Evolutionary conservation across 2,113 vertebrate genomes (phyloP), one percentile per base, ranked within the genome.

Genomic region (Hypomesus transpacificus): DNA sequence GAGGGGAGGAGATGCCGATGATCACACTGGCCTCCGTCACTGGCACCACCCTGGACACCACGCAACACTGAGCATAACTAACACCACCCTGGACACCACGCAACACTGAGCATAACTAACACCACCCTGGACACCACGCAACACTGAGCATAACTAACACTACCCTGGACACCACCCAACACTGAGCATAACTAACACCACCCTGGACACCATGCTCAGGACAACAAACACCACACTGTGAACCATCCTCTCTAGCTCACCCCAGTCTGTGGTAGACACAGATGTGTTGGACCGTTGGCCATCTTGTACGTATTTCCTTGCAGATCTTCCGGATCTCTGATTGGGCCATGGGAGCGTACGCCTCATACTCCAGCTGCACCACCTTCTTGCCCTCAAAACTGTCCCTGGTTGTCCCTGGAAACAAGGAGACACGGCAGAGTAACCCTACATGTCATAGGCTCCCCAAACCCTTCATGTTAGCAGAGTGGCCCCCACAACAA

Each of bases 1-100:
- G 96, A 16, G 95, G 95, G 3, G 96, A 96, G 0, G 97, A 98
- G 70, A 97, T 89, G 1, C 93, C 95, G 68, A 97, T 94, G 78
- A 93, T 89, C 16, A 98, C 88, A 34, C 96, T 97, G 57, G 95
- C 94, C 85, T 98, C 96, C 3, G 92, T 93, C 80, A 98, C 78
- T 62, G 94, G 91, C 84, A 99, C 97, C 72, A 91, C 83, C 58
- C 95, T 96, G 80, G 22, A 70, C 75, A 53, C 61, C 70, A 64
- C 61, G 79, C 66, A 31, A 50, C 14, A 26, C 59, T 9, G 4
- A 68, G 16, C 14, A 4, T 50, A 51, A 74, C 18, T 3, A 16
- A 20, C 26, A 68, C 78, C 79, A 86, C 75, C 84, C 87, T 69
- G 72, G 34, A 50, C 53, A 60, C 11, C 66, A 7, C 1, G 63